Evolutionary conservation across 2,888 invertebrate genomes (phyloP).

Genomic region (Drepana falcataria): DNA sequence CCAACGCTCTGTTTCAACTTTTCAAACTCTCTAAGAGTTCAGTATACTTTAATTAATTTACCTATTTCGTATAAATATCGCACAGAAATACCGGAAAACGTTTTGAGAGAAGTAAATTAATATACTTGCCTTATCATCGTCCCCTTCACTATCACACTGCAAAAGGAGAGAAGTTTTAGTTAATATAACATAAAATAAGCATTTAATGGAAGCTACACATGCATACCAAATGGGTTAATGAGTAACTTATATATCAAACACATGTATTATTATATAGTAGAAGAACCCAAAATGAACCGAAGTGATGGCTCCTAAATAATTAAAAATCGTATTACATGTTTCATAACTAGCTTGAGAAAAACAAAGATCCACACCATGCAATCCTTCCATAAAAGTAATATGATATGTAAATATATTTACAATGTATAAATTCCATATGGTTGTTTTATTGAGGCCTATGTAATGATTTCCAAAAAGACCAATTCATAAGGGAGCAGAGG

Average conservation of each 20-base stretch:
- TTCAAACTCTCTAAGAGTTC: slow-evolving; percentile 50
- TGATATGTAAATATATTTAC: not conserved
- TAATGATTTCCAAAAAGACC: slow-evolving; percentile 26
- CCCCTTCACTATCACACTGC: slow-evolving; percentile 96
- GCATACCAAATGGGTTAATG: not conserved
- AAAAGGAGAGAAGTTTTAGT: slow-evolving; percentile 73
- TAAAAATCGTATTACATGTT: not conserved
- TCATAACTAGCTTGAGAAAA: not conserved
- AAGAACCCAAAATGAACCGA: not conserved
- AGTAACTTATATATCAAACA: not conserved
- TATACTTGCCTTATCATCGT: slow-evolving; percentile 91
- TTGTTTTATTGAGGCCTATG: slow-evolving; percentile 5
- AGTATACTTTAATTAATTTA: slow-evolving; percentile 65
- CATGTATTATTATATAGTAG: not conserved
- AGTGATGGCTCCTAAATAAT: not conserved
- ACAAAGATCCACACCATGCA: not conserved
- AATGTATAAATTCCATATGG: not conserved
- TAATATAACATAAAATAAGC: slow-evolving; percentile 13
- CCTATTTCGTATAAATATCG: slow-evolving; percentile 51
- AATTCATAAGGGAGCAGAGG: slow-evolving; percentile 46
- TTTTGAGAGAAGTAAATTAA: slow-evolving; percentile 30
- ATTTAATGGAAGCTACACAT: not conserved
- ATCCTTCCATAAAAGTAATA: not conserved
- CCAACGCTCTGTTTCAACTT: slow-evolving; percentile 65
- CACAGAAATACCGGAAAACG: slow-evolving; percentile 21